phyloP scores from a whole-genome alignment of 2,888 invertebrate genomes.

The Teleogryllus oceanicus region DNA sequence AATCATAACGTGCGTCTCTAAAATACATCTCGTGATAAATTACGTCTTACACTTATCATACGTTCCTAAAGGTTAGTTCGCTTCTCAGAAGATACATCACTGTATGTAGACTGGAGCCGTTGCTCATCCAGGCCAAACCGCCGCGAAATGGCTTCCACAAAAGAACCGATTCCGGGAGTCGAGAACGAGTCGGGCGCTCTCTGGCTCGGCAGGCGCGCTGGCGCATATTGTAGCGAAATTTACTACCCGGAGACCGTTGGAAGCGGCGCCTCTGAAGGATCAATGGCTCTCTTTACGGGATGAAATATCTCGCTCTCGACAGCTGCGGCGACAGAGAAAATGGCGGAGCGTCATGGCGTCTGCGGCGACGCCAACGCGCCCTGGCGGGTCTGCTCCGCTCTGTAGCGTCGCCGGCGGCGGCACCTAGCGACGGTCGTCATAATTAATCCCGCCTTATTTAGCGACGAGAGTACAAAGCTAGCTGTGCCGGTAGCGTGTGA shows the following conservation, averaged over 20 bases:
- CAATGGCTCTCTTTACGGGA: conserved; percentile 1
- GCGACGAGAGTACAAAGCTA: neutral
- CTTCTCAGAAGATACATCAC: neutral
- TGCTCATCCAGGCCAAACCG: neutral
- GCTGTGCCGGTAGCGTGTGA: too few relatives aligned
- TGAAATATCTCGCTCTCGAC: neutral
- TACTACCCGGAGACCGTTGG: neutral
- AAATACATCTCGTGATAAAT: neutral
- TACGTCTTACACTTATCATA: neutral
- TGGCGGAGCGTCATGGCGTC: neutral
- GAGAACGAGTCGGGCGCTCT: neutral
- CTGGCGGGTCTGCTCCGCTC: neutral
- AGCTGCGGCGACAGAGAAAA: neutral
- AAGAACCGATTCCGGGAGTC: conserved; percentile 3
- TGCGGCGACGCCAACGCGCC: neutral
- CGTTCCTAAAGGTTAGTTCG: neutral
- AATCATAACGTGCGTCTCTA: neutral
- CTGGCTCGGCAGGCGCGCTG: neutral
- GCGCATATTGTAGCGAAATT: conserved; percentile 9
- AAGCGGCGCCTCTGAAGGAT: neutral
- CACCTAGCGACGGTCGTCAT: neutral
- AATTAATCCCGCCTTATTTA: neutral
- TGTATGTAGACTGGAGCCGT: neutral
- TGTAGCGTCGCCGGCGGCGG: neutral
- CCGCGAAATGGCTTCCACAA: neutral